phyloP scores from a whole-genome alignment of 2,113 vertebrate genomes.

The Cyanocitta stelleri region DNA sequence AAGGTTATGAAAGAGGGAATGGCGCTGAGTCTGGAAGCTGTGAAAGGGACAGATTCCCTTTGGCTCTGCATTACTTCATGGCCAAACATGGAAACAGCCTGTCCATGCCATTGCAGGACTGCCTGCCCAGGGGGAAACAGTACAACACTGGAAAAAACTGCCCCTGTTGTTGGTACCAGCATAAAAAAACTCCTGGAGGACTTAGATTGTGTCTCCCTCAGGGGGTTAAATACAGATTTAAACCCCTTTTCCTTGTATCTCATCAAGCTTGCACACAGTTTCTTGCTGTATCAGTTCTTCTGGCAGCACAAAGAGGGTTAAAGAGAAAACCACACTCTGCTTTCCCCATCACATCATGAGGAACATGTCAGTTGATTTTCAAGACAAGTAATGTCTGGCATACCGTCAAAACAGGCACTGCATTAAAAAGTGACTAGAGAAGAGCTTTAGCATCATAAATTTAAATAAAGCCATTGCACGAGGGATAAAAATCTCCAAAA shows the following conservation, averaged over 20 bases:
- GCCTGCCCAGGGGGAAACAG: neutral
- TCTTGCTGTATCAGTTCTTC: fast-evolving
- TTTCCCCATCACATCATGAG: neutral
- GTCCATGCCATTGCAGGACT: neutral
- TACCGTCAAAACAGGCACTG: neutral
- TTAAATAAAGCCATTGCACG: neutral
- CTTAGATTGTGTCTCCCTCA: neutral
- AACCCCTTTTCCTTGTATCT: neutral
- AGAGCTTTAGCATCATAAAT: neutral
- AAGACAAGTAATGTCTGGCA: neutral
- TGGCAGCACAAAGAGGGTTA: neutral
- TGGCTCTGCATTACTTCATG: neutral
- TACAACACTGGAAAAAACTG: neutral
- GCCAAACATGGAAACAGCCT: neutral
- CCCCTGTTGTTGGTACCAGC: neutral
- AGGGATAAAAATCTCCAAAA: neutral
- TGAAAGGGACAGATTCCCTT: neutral
- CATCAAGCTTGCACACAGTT: neutral
- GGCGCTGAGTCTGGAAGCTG: neutral
- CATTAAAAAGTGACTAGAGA: neutral
- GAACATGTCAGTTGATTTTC: neutral
- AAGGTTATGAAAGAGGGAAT: neutral
- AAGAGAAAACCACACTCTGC: neutral
- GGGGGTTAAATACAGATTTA: neutral
- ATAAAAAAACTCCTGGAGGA: neutral